Evolutionary conservation across 2,888 invertebrate species (phyloP).

Genomic region (Pimpla rufipes): DNA sequence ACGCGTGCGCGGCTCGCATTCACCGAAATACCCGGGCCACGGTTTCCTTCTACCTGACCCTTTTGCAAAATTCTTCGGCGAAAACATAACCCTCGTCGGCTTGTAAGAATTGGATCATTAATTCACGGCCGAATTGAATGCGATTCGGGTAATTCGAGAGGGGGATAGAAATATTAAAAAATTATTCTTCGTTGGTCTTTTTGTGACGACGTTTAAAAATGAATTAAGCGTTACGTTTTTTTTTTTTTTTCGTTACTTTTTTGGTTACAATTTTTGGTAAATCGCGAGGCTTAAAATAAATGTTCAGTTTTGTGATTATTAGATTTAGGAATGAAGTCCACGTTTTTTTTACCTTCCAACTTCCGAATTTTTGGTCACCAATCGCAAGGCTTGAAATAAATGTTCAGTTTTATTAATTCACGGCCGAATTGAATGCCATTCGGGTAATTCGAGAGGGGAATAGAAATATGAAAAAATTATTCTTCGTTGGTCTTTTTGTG

Average conservation of each 20-base stretch:
- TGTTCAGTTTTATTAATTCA: background rate
- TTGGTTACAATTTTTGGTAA: too few species aligned
- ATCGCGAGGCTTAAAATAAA: too few species aligned
- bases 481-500: background rate
- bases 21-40: background rate
- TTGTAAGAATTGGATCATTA: background rate
- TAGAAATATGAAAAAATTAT: background rate
- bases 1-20: constrained; percentile 18
- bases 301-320: too few species aligned
- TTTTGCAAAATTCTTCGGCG: background rate
- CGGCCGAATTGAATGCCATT: background rate
- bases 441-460: background rate
- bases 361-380: too few species aligned
- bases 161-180: background rate
- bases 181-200: background rate
- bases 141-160: background rate
- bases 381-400: too few species aligned
- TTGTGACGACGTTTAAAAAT: background rate
- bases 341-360: too few species aligned
- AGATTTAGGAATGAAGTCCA: too few species aligned
- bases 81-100: background rate
- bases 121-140: background rate
- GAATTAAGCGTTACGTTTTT: background rate
- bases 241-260: too few species aligned
- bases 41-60: constrained; percentile 10